Evolutionary conservation across 2,797 vertebrate genomes (phyloP).

Genomic region (Typhlichthys eigenmanni): DNA sequence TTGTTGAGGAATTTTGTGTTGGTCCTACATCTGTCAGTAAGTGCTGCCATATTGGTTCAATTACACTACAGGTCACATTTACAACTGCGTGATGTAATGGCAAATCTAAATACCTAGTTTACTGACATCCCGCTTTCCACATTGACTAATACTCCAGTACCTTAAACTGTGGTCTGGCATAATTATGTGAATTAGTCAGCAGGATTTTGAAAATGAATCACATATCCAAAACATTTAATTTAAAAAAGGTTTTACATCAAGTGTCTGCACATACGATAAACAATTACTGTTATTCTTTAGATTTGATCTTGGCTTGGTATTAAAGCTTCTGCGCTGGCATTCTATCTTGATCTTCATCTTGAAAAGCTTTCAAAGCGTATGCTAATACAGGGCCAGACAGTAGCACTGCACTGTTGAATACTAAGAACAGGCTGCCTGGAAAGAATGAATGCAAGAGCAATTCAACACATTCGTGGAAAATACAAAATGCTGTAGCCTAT

Average conservation of each 20-base stretch:
- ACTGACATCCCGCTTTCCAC: not conserved
- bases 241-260: not conserved
- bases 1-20: not conserved
- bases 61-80: not conserved
- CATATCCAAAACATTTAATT: not conserved
- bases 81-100: conserved; percentile 9
- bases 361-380: conserved; percentile 43
- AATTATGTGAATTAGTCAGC: not conserved
- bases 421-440: conserved; percentile 24
- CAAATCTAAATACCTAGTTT: not conserved
- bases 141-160: conserved; percentile 1
- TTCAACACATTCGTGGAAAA: conserved; percentile 4
- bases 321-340: conserved; percentile 27
- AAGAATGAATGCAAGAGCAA: conserved; percentile 6
- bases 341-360: conserved; percentile 7
- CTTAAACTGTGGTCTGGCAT: not conserved
- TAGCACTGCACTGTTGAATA: conserved; percentile 24
- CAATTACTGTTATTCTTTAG: conserved; percentile 13
- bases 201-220: not conserved
- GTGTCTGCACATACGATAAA: not conserved
- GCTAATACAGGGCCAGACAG: conserved; percentile 41
- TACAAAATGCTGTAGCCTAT: not conserved
- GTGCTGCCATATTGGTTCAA: not conserved
- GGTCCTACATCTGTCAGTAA: not conserved
- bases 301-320: conserved; percentile 1